phyloP scores from a whole-genome alignment of 2,113 vertebrate genomes.

The Calypte anna region DNA sequence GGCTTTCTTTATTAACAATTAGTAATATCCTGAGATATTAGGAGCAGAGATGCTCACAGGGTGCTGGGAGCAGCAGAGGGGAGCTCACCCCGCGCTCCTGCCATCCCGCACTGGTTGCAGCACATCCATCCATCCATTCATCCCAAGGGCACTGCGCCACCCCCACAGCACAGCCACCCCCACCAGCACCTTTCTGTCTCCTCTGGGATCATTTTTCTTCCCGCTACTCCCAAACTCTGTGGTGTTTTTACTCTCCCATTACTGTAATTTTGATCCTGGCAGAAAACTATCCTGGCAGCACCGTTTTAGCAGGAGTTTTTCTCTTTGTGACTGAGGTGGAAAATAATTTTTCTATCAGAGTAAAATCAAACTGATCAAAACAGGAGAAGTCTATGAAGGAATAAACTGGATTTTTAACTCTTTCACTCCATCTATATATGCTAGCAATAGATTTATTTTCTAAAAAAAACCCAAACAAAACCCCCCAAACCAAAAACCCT shows the following conservation, averaged over 20 bases:
- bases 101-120: rapidly evolving
- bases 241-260: rapidly evolving
- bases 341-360: neutral
- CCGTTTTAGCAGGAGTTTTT: neutral
- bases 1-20: neutral
- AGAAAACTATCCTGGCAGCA: neutral
- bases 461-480: neutral
- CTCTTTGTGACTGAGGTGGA: neutral
- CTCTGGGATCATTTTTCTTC: neutral
- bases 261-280: neutral
- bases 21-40: neutral
- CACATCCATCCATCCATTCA: neutral
- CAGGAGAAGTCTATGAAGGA: neutral
- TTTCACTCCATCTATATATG: neutral
- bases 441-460: neutral
- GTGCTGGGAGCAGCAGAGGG: neutral
- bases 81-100: rapidly evolving
- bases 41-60: neutral
- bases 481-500: too few species aligned
- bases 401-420: neutral
- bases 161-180: neutral
- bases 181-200: rapidly evolving
- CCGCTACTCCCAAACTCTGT: rapidly evolving
- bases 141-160: neutral
- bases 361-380: neutral